A percentile compares a stretch with the other conserved stretches of the same genome.
These are phyloP conservation scores for Cladopsammia gracilis DNA, from an alignment of 64 coral and sea anemone genomes.

Conservation along the genomic window DNA sequence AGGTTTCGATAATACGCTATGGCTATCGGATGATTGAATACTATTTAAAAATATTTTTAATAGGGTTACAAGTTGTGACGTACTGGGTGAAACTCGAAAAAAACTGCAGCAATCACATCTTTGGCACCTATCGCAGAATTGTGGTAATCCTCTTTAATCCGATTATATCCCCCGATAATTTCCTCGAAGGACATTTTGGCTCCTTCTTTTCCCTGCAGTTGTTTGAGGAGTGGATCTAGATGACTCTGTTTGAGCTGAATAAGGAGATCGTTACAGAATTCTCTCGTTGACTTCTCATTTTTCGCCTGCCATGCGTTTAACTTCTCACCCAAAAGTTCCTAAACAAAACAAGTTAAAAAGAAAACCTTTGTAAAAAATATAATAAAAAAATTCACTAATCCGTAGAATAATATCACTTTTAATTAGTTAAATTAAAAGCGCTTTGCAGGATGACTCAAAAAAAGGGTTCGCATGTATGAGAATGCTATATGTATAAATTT, in stretches of 20 bases:
- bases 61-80: neutral
- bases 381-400: no score
- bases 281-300: neutral
- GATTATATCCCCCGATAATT: slow-evolving; percentile 20
- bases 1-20: no score
- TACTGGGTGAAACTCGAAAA: slow-evolving; percentile 58
- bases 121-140: slow-evolving; percentile 1
- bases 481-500: no score
- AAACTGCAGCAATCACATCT: slow-evolving; percentile 49
- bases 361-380: no score
- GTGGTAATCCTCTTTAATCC: slow-evolving; percentile 36
- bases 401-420: no score
- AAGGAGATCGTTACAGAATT: neutral
- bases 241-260: neutral
- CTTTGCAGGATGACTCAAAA: no score
- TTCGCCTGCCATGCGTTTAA: neutral
- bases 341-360: neutral
- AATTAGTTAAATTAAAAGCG: no score
- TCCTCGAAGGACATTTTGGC: slow-evolving; percentile 46
- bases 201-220: neutral
- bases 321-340: neutral
- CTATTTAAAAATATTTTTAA: no score
- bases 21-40: no score
- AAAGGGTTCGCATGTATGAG: no score
- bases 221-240: neutral